Base-by-base conservation (phyloP, 2,888 invertebrate species). In the Petrophora chlorosata region DNA sequence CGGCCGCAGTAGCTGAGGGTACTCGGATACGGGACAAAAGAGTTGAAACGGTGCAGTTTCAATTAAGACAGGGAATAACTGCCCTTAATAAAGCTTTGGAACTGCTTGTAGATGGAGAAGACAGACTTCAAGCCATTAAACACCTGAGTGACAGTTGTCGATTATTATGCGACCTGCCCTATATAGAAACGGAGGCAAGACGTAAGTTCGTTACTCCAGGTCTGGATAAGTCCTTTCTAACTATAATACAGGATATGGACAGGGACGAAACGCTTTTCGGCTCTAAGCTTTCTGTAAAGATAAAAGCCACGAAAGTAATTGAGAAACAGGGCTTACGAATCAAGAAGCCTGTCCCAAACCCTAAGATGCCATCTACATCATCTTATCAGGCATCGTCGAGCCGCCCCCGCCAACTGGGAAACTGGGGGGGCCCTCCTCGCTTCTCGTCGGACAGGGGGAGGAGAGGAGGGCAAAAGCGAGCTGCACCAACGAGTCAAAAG, bases 221-320 rank as follows among this genome's bases (percentile, higher is more conserved):
- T 5, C 14, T 36, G n/a, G 36, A 36, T 7, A 44, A 36, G 10
- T 15, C 7, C 5, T 36, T 36, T n/a, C 8, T 30, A 12, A 19
- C 16, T 5, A 36, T 38, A 1, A 17, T 26, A 5, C 32, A 33
- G 10, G 45, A 45, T 26, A n/a, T n/a, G 1, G 32, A 32, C 0
- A 17, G 38, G 13, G 45, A 45, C 14, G 45, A 45, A 5, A 36
- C 22, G 8, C 28, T 41, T 12, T 41, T 33, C 10, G 42, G 42
- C 5, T 14, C 26, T 17, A 34, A 22, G 32, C 22, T 46, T 7
- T 19, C 44, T 3, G 44, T 34, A 7, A 22, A 46, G n/a, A 34
- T 40, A 0, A 40, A 40, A 15, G 28, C 39, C 5, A 29, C 13
- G 7, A 46, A 46, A 12, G 15, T 19, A 1, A 39, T 45, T 10